phyloP scores from a whole-genome alignment of 2,888 invertebrate species.

The Acleris sparsana region DNA sequence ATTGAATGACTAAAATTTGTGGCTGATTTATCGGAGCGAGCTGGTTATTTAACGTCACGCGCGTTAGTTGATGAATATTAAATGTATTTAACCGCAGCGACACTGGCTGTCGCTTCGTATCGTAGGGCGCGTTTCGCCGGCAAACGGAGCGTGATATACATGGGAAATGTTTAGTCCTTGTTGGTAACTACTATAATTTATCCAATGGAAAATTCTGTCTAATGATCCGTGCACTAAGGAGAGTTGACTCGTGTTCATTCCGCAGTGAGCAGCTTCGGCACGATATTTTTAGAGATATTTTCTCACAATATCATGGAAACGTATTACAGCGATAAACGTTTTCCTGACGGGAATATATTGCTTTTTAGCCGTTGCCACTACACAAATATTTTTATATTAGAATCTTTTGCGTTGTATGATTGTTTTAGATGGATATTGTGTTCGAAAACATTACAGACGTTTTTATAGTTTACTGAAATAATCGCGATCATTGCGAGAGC shows the following conservation, averaged over 20 bases:
- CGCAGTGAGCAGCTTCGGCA: not conserved
- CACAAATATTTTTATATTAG: not conserved
- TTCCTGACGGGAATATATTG: not conserved
- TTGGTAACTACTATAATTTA: constrained; percentile 12
- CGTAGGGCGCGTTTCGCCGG: constrained; percentile 45
- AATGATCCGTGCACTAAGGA: constrained; percentile 22
- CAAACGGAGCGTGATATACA: constrained; percentile 47
- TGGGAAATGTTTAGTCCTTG: constrained; percentile 45
- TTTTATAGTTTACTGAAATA: constrained; percentile 20
- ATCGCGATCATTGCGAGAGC: constrained; percentile 15
- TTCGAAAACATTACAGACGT: not conserved
- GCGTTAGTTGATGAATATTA: constrained; percentile 57
- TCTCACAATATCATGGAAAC: constrained; percentile 23
- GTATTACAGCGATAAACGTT: constrained; percentile 10
- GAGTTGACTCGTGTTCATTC: constrained; percentile 31
- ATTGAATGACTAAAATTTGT: constrained; percentile 30
- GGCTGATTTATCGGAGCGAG: constrained; percentile 38
- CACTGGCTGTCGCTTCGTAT: constrained; percentile 46
- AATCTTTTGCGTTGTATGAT: not conserved
- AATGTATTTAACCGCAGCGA: constrained; percentile 50
- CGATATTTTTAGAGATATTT: constrained; percentile 24
- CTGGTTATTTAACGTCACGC: constrained; percentile 51
- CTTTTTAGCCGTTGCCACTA: not conserved
- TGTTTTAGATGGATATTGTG: not conserved
- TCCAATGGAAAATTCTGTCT: constrained; percentile 24